These are phyloP conservation scores for Ranitomeya variabilis DNA, from an alignment of 2,113 vertebrate species.

Conservation along the genomic window DNA sequence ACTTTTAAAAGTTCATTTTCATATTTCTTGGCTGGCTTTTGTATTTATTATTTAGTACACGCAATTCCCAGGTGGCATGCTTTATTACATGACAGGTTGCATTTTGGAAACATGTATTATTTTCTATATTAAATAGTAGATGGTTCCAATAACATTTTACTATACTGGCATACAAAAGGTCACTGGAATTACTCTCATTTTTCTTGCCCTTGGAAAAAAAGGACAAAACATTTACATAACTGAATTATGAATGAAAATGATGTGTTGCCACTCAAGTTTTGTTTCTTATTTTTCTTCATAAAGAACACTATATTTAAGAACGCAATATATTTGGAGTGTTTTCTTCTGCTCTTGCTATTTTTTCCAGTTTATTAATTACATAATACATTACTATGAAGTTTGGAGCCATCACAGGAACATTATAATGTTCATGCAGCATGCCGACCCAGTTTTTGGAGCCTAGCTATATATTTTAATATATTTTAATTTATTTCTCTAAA, in stretches of 20 bases:
- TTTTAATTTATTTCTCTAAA: too few species aligned
- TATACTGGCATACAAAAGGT: constrained; percentile 21
- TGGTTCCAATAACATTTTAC: constrained; percentile 24
- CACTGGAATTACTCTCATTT: constrained; percentile 32
- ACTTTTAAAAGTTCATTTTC: constrained; percentile 21
- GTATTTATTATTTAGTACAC: constrained; percentile 28
- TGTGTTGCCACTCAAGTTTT: neutral
- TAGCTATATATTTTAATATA: too few species aligned
- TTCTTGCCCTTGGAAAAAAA: constrained; percentile 43
- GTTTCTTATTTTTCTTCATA: neutral
- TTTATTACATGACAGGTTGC: constrained; percentile 28
- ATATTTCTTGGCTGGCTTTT: neutral
- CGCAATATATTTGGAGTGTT: too few species aligned
- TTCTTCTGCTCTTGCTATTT: too few species aligned
- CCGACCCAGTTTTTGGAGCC: too few species aligned
- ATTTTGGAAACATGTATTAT: constrained; percentile 44
- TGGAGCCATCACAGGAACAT: too few species aligned
- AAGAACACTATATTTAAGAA: neutral
- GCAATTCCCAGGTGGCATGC: neutral
- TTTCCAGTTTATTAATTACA: too few species aligned
- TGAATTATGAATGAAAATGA: constrained; percentile 8
- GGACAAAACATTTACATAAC: constrained; percentile 7
- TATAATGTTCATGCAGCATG: too few species aligned
- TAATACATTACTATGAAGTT: too few species aligned
- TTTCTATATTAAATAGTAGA: constrained; percentile 42